phyloP scores from a whole-genome alignment of 2,888 invertebrate species.

The Nesidiocoris tenuis region DNA sequence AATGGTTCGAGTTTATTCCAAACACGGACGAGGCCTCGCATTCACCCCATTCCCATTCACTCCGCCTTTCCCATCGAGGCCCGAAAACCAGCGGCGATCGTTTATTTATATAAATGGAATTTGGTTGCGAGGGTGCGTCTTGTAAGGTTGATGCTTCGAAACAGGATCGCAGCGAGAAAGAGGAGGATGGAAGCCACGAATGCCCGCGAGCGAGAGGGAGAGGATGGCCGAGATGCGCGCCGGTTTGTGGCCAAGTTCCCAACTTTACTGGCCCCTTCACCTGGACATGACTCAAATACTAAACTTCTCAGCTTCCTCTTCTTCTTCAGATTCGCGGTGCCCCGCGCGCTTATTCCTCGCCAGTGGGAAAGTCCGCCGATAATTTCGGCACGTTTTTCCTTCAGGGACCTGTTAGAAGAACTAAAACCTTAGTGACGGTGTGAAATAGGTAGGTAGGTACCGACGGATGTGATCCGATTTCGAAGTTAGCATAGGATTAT shows the following conservation, averaged over 20 bases:
- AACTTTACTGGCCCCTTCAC: conserved; percentile 19
- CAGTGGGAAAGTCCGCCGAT: not conserved
- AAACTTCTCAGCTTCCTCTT: conserved; percentile 1
- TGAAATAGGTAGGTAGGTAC: not conserved
- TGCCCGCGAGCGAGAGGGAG: not conserved
- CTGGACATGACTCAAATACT: conserved; percentile 31
- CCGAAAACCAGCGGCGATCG: conserved; percentile 4
- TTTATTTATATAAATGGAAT: conserved; percentile 33
- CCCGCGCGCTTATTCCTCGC: conserved; percentile 17
- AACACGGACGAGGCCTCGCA: not conserved
- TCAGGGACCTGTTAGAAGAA: not conserved
- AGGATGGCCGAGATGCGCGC: not conserved
- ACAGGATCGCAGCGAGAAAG: not conserved
- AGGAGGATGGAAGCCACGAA: not conserved
- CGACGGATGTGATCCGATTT: not conserved
- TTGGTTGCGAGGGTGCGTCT: conserved; percentile 1
- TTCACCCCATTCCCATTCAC: not conserved
- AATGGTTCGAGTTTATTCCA: conserved; percentile 28
- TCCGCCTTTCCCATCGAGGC: not conserved
- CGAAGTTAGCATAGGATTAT: not conserved
- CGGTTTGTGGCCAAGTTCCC: conserved; percentile 15
- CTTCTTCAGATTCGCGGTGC: conserved; percentile 2
- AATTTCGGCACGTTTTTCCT: not conserved
- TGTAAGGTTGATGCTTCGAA: not conserved
- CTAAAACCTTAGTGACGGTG: not conserved